Evolutionary conservation across 2,797 vertebrate genomes (phyloP), one percentile per base, ranked within the genome.

Genomic region (Melanotaenia trifasciata): DNA sequence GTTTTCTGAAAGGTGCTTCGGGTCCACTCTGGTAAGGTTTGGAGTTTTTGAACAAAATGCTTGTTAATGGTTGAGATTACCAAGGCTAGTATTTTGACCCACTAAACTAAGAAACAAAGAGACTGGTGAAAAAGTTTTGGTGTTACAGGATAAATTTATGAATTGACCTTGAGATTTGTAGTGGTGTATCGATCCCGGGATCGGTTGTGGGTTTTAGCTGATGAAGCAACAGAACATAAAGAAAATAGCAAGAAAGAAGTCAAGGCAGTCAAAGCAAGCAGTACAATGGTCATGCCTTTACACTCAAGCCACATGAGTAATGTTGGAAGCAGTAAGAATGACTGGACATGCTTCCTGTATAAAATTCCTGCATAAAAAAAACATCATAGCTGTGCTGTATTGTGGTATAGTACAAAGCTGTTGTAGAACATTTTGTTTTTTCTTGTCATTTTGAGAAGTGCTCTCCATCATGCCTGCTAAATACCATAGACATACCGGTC

Each of bases 231-330:
- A 36, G n/a, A 5, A n/a, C 57, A 5, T 4, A 36, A 53, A 33
- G 35, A 26, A 63, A 51, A 74, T 2, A 2, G 11, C 11, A 63
- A n/a, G 64, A 53, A 72, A 69, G 18, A 47, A 83, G 78, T 75
- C 60, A 80, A 82, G 70, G 79, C 80, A 85, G 69, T 77, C 45
- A 56, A 76, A 79, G 12, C 63, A 22, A 58, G 28, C 14, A 2
- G 22, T 3, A 10, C 36, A 77, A 66, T 43, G 54, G 6, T 40
- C 45, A 13, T 20, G 32, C 4, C 9, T 14, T 53, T 62, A 14
- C 13, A 18, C 4, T 8, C 51, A 67, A 8, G 38, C 28, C 3
- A 2, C 16, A 33, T 33, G 26, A 30, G 6, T 45, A 4, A n/a
- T 32, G 28, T n/a, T 43, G 51, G 24, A 54, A 26, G 24, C 51